These are phyloP conservation scores for Luehdorfia chinensis DNA, from an alignment of 1,140 invertebrate species.

Conservation along the genomic window DNA sequence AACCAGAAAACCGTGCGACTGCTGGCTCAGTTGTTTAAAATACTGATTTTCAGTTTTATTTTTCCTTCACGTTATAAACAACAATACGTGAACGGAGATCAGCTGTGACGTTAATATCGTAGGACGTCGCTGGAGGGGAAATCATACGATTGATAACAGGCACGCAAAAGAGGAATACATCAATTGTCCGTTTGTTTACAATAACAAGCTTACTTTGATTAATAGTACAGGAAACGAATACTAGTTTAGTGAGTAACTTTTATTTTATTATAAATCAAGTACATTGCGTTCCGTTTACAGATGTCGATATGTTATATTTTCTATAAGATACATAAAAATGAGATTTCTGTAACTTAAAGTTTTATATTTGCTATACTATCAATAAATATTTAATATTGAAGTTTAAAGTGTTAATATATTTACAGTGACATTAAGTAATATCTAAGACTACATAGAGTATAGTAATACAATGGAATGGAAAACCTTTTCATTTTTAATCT, in stretches of 20 bases:
- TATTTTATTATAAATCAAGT: conserved; percentile 15
- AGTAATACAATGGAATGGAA: too few species aligned
- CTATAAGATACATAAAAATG: neutral
- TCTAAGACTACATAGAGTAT: too few species aligned
- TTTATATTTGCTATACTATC: too few species aligned
- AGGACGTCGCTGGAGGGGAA: conserved; percentile 23
- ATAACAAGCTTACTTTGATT: conserved; percentile 10
- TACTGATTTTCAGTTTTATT: conserved; percentile 1
- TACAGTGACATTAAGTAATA: too few species aligned
- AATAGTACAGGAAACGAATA: neutral
- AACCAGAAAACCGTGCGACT: neutral
- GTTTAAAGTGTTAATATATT: too few species aligned
- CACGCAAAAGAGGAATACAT: conserved; percentile 24
- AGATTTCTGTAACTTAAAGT: conserved; percentile 5
- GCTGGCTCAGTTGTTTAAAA: neutral
- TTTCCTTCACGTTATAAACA: conserved; percentile 10
- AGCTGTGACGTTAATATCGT: conserved; percentile 26
- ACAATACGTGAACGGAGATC: conserved; percentile 1
- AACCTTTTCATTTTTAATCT: too few species aligned
- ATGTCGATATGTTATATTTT: neutral
- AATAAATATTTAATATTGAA: too few species aligned
- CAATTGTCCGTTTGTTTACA: conserved; percentile 31
- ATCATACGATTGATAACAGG: conserved; percentile 36
- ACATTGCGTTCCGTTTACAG: conserved; percentile 20
- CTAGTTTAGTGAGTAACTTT: neutral